A percentile compares a stretch with the other conserved stretches of the same genome.
Evolutionary conservation across 2,888 invertebrate genomes (phyloP).

Genomic region (Malthinus seriepunctatus): DNA sequence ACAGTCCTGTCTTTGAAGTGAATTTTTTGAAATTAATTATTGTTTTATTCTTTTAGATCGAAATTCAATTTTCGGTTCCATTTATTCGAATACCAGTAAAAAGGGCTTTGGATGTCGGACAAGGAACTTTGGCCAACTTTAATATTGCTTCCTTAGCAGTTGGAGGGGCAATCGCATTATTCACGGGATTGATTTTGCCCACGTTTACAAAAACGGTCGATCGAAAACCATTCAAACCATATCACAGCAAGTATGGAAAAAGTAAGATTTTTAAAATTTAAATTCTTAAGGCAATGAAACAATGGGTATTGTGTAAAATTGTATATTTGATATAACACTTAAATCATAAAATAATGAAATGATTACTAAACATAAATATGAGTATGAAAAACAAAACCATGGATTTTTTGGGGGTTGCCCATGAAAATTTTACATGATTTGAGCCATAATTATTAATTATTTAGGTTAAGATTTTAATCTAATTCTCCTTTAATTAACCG

Average conservation of each 20-base stretch:
- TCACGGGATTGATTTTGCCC: slow-evolving; percentile 61
- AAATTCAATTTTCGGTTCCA: slow-evolving; percentile 67
- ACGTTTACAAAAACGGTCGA: slow-evolving; percentile 42
- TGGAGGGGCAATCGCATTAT: slow-evolving; percentile 61
- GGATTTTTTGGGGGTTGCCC: no score
- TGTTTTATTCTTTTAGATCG: slow-evolving; percentile 58
- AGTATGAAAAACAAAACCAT: background rate
- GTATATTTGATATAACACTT: background rate
- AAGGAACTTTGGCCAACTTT: slow-evolving; percentile 62
- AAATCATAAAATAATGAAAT: background rate
- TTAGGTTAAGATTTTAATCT: no score
- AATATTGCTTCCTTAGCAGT: slow-evolving; percentile 64
- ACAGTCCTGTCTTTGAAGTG: no score
- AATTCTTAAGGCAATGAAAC: background rate
- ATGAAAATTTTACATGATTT: background rate
- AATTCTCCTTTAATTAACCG: background rate
- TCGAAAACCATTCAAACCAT: slow-evolving; percentile 9
- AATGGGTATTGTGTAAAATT: background rate
- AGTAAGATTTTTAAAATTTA: background rate
- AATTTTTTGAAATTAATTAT: background rate
- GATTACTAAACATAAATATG: background rate
- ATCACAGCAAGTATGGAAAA: slow-evolving; percentile 6
- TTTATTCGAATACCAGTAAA: slow-evolving; percentile 69
- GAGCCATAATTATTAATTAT: no score
- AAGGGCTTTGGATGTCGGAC: slow-evolving; percentile 55